These are phyloP conservation scores for Lottia scabra DNA, from an alignment of 2,888 invertebrate species.

Conservation along the genomic window DNA sequence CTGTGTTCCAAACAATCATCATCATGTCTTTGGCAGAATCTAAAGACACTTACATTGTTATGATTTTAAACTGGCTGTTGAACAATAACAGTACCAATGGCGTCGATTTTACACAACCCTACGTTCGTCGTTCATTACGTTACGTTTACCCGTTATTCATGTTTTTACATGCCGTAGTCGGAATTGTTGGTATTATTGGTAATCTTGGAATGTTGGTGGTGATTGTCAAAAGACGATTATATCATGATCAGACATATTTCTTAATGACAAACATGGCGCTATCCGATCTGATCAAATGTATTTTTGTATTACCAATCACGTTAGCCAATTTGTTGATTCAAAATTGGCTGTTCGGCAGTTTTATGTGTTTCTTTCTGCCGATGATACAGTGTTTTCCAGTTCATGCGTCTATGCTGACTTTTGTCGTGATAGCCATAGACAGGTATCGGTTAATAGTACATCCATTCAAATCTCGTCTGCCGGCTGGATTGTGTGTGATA, in stretches of 20 bases:
- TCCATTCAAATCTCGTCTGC: conserved; percentile 76
- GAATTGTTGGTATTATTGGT: conserved; percentile 72
- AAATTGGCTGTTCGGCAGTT: conserved; percentile 82
- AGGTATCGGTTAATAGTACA: conserved; percentile 77
- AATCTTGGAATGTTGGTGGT: conserved; percentile 75
- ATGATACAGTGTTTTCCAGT: conserved; percentile 82
- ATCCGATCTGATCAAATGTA: conserved; percentile 78
- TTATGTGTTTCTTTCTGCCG: conserved; percentile 80
- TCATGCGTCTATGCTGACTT: conserved; percentile 79
- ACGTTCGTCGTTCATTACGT: conserved; percentile 73
- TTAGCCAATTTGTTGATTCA: conserved; percentile 78
- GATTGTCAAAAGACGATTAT: conserved; percentile 71
- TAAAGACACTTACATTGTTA: conserved; percentile 34
- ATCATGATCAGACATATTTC: conserved; percentile 76
- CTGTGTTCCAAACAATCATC: no score
- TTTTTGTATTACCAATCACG: conserved; percentile 78
- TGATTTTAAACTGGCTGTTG: conserved; percentile 32
- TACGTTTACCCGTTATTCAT: conserved; percentile 76
- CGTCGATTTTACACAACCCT: conserved; percentile 75
- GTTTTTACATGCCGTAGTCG: conserved; percentile 75
- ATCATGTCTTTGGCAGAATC: conserved; percentile 22
- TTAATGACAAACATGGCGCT: conserved; percentile 78
- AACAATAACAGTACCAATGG: conserved; percentile 64
- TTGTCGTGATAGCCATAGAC: conserved; percentile 78
- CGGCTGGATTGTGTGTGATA: conserved; percentile 78